Base-by-base conservation (phyloP, 2,113 vertebrate species). In the Butorides virescens region DNA sequence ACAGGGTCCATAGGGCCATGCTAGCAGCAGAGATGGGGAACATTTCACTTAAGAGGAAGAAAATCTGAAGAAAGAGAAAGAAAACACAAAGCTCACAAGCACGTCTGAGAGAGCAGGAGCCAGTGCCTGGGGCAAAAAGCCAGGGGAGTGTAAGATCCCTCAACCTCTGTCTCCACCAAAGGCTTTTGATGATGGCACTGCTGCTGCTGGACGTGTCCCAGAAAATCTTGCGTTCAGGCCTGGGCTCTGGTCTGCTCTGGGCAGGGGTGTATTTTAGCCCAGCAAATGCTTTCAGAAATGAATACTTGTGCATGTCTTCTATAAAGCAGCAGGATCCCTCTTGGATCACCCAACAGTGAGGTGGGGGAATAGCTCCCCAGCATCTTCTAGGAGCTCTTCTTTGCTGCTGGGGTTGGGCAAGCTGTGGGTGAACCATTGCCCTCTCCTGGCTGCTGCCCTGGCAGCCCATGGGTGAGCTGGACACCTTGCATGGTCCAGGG, bases 1-100 rank as follows among this genome's bases (percentile, higher is more conserved):
- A 30, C 39, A 44, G 67, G 44, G 13, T 52, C 49, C 23, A 4
- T 0, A 47, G 53, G 73, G 59, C 46, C 0, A 0, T 29, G 37
- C 70, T 58, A 8, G 30, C 67, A 61, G 63, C 30, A n/a, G 67
- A 70, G 30, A 2, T 30, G 15, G 75, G 53, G 15, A 68, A 49
- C 8, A 1, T 56, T 72, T 74, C 30, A 8, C n/a, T 92, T 52
- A 34, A 82, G 37, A 79, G 87, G 86, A 58, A 66, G 29, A 59
- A 86, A 85, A 63, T 25, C 27, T 53, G 30, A 61, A 84, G 76
- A 53, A 90, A 74, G 16, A 30, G 49, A 59, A 85, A 90, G 71
- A 47, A 76, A 83, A 37, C 58, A 34, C 75, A 52, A 80, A 86
- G 26, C 13, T 62, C 58, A n/a, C 0, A 1, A 42, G 58, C 72